These are phyloP conservation scores for Telenomus remus DNA, from an alignment of 1,140 invertebrate genomes.

Conservation along the genomic window DNA sequence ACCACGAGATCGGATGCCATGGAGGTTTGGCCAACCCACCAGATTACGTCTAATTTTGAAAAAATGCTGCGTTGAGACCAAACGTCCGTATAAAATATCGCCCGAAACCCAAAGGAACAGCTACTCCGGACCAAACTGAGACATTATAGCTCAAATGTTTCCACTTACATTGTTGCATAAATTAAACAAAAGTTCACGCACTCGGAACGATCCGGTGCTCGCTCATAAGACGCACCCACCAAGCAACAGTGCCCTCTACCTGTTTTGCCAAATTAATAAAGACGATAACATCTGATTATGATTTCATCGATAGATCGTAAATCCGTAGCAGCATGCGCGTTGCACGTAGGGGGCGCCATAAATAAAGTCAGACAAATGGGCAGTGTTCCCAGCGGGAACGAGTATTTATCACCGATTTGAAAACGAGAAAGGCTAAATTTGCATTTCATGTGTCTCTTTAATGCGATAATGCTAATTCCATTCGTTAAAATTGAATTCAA, in stretches of 20 bases:
- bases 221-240: slow-evolving; percentile 14
- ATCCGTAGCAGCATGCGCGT: slow-evolving; percentile 52
- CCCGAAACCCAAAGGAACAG: slow-evolving; percentile 7
- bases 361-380: slow-evolving; percentile 51
- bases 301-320: slow-evolving; percentile 55
- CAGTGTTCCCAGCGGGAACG: slow-evolving; percentile 36
- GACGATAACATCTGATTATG: slow-evolving; percentile 55
- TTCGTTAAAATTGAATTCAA: slow-evolving; percentile 46
- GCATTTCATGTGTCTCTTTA: slow-evolving; percentile 50
- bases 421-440: slow-evolving; percentile 50
- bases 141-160: slow-evolving; percentile 36
- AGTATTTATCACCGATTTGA: slow-evolving; percentile 51
- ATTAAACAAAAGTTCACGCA: slow-evolving; percentile 45
- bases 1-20: slow-evolving; percentile 55
- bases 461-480: slow-evolving; percentile 50
- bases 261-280: slow-evolving; percentile 25
- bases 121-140: slow-evolving; percentile 33
- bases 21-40: slow-evolving; percentile 44
- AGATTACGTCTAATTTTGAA: slow-evolving; percentile 60
- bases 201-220: slow-evolving; percentile 12
- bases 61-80: slow-evolving; percentile 34
- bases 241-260: neutral
- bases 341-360: slow-evolving; percentile 52
- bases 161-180: slow-evolving; percentile 44
- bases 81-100: slow-evolving; percentile 38